Percentiles rank a stretch among this genome's conserved stretches.
Conservation (phyloP, 2,113 vertebrate genomes). For the Tretioscincus oriximinensis region DNA sequence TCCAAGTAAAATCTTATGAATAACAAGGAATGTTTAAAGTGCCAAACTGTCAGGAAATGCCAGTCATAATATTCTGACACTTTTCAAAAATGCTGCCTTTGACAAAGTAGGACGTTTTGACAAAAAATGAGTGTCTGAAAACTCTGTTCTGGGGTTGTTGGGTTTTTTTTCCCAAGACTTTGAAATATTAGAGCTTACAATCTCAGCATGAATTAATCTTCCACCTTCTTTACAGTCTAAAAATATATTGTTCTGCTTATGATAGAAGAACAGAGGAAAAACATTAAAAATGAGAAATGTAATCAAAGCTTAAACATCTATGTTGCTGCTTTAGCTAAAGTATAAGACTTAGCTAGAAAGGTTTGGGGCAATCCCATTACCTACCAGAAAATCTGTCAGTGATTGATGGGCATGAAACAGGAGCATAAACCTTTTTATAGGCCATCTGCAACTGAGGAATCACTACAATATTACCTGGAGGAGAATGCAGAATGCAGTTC, state of each 20-base stretch:
- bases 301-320: conserved; percentile 24
- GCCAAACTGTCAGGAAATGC: not conserved
- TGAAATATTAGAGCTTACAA: conserved; percentile 26
- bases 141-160: conserved; percentile 3
- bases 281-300: conserved; percentile 11
- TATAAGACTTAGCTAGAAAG: conserved; percentile 21
- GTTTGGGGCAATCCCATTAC: conserved; percentile 35
- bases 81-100: conserved; percentile 27
- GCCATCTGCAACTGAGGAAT: not conserved
- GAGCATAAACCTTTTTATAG: conserved; percentile 25
- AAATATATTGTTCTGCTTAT: conserved; percentile 30
- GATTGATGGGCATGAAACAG: conserved; percentile 32
- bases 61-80: conserved; percentile 24
- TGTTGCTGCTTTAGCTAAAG: conserved; percentile 30
- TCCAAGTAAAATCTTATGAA: not conserved
- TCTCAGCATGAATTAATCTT: conserved; percentile 18
- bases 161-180: conserved; percentile 2
- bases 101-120: conserved; percentile 2
- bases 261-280: conserved; percentile 24
- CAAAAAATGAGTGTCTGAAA: not conserved
- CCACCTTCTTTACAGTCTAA: not conserved
- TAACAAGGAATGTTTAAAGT: not conserved
- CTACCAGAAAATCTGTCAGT: conserved; percentile 35
- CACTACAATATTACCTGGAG: not conserved
- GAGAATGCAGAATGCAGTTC: not conserved